Evolutionary conservation across 2,888 invertebrate species (phyloP), one percentile per base, ranked within the genome.

Genomic region (Leucoma salicis): DNA sequence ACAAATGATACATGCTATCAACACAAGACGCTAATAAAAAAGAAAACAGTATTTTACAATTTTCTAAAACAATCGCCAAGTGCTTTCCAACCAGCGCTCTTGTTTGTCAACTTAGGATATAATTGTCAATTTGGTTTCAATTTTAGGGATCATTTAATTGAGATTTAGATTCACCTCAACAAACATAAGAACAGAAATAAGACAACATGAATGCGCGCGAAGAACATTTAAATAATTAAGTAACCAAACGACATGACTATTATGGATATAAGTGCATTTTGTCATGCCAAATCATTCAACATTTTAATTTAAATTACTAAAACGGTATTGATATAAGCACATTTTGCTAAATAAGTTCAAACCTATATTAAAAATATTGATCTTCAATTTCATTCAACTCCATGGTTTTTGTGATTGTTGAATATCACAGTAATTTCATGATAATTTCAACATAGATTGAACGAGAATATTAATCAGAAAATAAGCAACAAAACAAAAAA

Each of bases 1-100:
- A 85, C 83, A 88, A 87, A 84, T 78, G 76, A 82, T 87, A 88
- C 87, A 88, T 72, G 75, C 78, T 82, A 82, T 82, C 79, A 88
- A 88, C 84, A 88, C 82, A 83, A 82, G 78, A 77, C 74, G 70
- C 77, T 82, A 80, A 69, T 18, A 18, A 33, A 33, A 65, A 73
- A 70, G 65, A 81, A 85, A 87, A 85, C 82, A 83, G 72, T 79
- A 78, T 78, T 81, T 78, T 86, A 88, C 86, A 88, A 85, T 86
- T 88, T 78, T 65, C 86, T 86, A 85, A 74, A 78, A 75, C 73
- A 74, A 78, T 72, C 70, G 60, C 57, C 70, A 69, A 70, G 63
- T 71, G 66, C 69, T 69, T 39, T 27, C 57, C 59, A 63, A 66
- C 73, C 74, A 74, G 79, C 79, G 77, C 70, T 58, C 58, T 69